Conservation (phyloP, 2,113 vertebrate species). For the Sardina pilchardus region DNA sequence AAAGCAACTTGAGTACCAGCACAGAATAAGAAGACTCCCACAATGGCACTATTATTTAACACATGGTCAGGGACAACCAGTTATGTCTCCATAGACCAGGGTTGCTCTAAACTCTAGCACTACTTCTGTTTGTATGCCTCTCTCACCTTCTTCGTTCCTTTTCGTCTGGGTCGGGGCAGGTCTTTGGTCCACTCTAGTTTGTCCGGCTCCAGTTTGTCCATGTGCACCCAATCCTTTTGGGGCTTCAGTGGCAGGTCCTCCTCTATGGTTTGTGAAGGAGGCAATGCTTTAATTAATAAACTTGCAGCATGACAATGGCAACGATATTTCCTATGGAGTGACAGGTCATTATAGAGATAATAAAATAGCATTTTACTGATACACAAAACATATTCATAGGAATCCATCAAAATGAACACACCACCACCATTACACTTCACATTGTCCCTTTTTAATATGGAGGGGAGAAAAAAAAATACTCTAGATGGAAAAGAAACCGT, state of each 20-base stretch:
- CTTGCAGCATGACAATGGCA: not conserved
- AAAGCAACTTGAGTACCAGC: too few species aligned
- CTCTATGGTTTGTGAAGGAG: constrained; percentile 53
- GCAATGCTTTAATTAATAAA: not conserved
- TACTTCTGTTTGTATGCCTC: not conserved
- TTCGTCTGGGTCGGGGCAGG: constrained; percentile 75
- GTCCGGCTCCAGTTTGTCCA: constrained; percentile 88
- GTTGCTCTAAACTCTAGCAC: too few species aligned
- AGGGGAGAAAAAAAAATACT: too few species aligned
- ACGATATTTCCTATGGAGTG: not conserved
- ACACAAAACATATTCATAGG: not conserved
- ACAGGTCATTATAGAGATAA: not conserved
- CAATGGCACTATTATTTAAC: too few species aligned
- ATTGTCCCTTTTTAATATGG: not conserved
- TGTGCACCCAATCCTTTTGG: constrained; percentile 89
- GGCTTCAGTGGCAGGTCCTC: constrained; percentile 80
- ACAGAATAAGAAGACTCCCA: too few species aligned
- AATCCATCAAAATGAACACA: not conserved
- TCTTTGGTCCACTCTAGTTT: constrained; percentile 94
- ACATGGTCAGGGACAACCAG: too few species aligned
- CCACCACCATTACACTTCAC: not conserved
- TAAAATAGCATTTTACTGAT: not conserved
- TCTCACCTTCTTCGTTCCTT: constrained; percentile 67
- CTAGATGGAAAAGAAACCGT: not conserved
- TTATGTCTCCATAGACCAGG: too few species aligned